These are phyloP conservation scores for Ladona fulva DNA, from an alignment of 1,140 invertebrate genomes.

Conservation along the genomic window DNA sequence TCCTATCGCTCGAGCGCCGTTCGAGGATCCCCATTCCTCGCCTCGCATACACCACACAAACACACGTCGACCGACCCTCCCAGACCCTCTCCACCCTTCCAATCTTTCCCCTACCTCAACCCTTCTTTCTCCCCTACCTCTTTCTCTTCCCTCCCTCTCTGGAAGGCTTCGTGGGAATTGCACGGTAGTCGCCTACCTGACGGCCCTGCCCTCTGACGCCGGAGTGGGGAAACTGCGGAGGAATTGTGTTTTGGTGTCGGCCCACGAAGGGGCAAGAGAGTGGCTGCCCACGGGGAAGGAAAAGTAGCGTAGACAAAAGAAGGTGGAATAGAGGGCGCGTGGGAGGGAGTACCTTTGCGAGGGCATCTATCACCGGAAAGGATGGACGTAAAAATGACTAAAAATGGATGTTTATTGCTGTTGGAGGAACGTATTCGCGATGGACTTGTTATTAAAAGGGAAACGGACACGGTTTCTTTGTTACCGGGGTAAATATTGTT, in stretches of 20 bases:
- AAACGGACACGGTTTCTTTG: background rate
- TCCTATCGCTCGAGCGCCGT: no score
- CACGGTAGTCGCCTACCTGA: slow-evolving; percentile 6
- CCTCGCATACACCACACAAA: background rate
- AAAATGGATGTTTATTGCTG: background rate
- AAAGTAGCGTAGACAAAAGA: background rate
- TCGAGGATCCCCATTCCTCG: background rate
- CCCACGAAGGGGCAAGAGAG: background rate
- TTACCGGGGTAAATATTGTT: background rate
- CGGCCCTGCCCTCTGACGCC: background rate
- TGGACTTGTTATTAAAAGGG: background rate
- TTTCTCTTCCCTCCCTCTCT: background rate
- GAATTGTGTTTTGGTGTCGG: slow-evolving; percentile 8
- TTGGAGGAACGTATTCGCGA: background rate
- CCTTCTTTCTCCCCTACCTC: background rate
- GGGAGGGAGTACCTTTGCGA: background rate
- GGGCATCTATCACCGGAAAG: background rate
- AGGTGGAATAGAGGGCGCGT: background rate
- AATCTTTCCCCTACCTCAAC: no score
- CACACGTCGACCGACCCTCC: background rate
- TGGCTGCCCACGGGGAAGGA: background rate
- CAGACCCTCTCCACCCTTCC: background rate
- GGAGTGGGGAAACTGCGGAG: background rate
- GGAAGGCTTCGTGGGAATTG: background rate
- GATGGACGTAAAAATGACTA: background rate